A percentile compares a stretch with the other conserved stretches of the same genome.
phyloP scores from a whole-genome alignment of 2,113 vertebrate species.

The cat (Felis catus) region DNA sequence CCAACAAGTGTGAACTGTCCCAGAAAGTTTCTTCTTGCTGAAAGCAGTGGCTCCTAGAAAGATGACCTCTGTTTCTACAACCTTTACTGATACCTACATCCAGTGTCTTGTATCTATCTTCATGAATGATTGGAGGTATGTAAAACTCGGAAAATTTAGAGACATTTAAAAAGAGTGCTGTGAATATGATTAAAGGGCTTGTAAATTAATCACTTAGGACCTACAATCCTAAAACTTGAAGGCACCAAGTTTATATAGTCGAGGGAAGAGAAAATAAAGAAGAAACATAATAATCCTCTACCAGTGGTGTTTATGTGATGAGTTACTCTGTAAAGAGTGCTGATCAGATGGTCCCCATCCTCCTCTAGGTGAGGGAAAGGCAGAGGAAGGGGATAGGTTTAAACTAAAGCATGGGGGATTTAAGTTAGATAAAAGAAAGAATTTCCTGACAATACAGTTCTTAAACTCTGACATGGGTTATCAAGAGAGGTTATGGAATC shows the following conservation, averaged over 20 bases:
- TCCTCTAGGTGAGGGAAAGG: neutral
- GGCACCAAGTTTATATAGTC: neutral
- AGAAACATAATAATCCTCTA: neutral
- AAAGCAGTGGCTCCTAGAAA: constrained; percentile 22
- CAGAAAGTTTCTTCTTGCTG: neutral
- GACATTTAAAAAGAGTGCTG: neutral
- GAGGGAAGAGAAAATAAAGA: neutral
- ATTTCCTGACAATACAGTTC: constrained; percentile 68
- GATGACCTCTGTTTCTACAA: neutral
- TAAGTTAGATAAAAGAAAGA: constrained; percentile 72
- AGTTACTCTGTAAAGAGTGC: neutral
- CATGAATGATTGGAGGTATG: neutral
- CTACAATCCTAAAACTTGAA: neutral
- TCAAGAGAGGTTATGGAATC: constrained; percentile 69
- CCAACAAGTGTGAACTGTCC: neutral
- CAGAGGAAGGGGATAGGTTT: constrained; percentile 50
- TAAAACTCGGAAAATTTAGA: neutral
- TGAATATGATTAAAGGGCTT: neutral
- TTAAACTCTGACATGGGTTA: constrained; percentile 57
- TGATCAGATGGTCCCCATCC: neutral
- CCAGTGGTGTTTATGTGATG: neutral
- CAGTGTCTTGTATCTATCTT: neutral
- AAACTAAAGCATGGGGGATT: constrained; percentile 53
- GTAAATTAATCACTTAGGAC: neutral
- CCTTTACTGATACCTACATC: neutral